Evolutionary conservation across 2,113 vertebrate species (phyloP).

Genomic region (Apistogramma diplotaenia): DNA sequence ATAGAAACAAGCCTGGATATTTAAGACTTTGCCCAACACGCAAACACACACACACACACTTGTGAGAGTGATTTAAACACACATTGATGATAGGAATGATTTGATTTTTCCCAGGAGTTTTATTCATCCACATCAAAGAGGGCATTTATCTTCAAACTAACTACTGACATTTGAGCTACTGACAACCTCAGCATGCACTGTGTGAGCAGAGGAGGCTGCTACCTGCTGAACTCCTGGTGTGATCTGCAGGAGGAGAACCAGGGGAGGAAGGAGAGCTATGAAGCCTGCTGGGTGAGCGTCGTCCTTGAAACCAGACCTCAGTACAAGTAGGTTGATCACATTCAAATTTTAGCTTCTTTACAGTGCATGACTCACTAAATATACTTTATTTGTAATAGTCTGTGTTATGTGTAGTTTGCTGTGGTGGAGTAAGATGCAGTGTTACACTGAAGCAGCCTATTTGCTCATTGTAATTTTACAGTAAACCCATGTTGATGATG

Average conservation of each 20-base stretch:
- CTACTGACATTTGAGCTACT: background rate
- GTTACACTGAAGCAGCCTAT: background rate
- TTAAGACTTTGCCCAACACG: constrained; percentile 42
- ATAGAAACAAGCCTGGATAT: constrained; percentile 55
- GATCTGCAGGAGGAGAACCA: constrained; percentile 68
- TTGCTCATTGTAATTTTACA: background rate
- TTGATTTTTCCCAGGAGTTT: background rate
- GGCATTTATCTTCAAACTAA: background rate
- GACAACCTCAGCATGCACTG: constrained; percentile 59
- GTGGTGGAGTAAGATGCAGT: background rate
- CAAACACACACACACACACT: constrained; percentile 1
- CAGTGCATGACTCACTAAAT: background rate
- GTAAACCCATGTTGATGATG: background rate
- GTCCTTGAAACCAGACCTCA: constrained; percentile 71
- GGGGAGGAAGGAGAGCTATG: constrained; percentile 63
- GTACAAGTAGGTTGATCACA: constrained; percentile 58
- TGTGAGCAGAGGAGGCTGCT: constrained; percentile 57
- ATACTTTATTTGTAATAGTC: background rate
- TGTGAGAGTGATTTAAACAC: background rate
- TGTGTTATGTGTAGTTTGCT: background rate
- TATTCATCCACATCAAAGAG: background rate
- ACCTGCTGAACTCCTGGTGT: constrained; percentile 70
- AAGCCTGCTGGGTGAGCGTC: constrained; percentile 69
- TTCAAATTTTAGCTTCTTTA: background rate
- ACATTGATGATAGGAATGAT: background rate